phyloP scores from a whole-genome alignment of 2,113 vertebrate species.

The Sorex fumeus region DNA sequence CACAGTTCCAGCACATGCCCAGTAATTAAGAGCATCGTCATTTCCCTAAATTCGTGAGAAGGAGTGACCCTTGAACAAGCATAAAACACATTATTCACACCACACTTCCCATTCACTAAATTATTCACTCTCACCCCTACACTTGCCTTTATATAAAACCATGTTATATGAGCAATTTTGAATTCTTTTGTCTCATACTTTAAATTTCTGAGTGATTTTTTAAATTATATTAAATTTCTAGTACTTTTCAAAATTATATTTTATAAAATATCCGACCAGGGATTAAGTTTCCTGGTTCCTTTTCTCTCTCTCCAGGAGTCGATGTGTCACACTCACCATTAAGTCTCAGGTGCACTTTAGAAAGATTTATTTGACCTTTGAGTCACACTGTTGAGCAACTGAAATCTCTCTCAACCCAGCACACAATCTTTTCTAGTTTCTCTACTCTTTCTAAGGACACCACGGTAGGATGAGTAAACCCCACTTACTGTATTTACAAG shows the following conservation, averaged over 20 bases:
- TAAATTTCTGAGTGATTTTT: neutral
- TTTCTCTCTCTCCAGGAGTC: constrained; percentile 1
- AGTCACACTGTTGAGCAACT: constrained; percentile 55
- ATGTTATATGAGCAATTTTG: neutral
- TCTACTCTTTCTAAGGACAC: constrained; percentile 33
- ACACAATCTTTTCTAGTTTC: neutral
- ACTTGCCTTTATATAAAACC: neutral
- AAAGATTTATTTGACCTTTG: constrained; percentile 31
- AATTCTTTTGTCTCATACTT: constrained; percentile 26
- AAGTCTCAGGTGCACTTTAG: constrained; percentile 41
- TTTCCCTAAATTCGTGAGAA: constrained; percentile 35
- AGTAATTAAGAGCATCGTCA: neutral
- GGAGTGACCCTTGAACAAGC: neutral
- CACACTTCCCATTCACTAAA: neutral
- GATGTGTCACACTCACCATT: neutral
- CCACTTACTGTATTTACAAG: neutral
- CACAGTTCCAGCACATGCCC: neutral
- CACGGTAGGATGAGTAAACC: neutral
- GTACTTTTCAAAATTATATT: constrained; percentile 11
- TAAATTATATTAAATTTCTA: constrained; percentile 36
- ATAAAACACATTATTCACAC: neutral
- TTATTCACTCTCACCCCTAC: neutral
- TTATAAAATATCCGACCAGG: neutral
- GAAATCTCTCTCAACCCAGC: neutral
- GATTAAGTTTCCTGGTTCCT: neutral